Base-by-base conservation (phyloP, 2,888 invertebrate species). In the Agrotis ipsilon region DNA sequence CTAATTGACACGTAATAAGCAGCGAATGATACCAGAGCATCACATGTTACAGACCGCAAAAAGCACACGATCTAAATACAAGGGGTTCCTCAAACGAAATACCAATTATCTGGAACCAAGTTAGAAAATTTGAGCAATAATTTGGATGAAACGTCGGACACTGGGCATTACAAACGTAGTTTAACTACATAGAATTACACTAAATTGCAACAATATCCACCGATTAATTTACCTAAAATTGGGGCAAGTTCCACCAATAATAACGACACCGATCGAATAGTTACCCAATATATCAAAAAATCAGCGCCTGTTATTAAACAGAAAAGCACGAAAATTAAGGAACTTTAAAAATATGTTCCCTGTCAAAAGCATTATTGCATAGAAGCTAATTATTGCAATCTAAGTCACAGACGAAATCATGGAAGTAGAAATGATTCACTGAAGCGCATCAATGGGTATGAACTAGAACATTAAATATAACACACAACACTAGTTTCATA, bases 81-180 rank as follows among this genome's bases (percentile, higher is more conserved):
- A 60, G 3, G 68, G 75, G 68, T 78, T 80, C 70, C 39, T 39
- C 72, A 72, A 73, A 75, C 55, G 43, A 73, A 62, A 70, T 21
- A 66, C n/a, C 60, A 60, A 71, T 66, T 45, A 60, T 16, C 27
- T 58, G 48, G 72, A 76, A 75, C 71, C 71, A 48, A 54, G 67
- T 74, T 75, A 67, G 59, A 70, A 68, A 76, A 73, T 78, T 87
- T 88, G 88, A 89, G 89, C 88, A 86, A 87, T 57, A 72, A 74
- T 78, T 83, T 81, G 80, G 85, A 87, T 85, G 83, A 80, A 81
- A 78, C 71, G 62, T 76, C 80, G 76, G 76, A 87, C 86, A 89
- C 89, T 89, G 88, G 89, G 87, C 64, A 69, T 62, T 68, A 79
- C 63, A 75, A 73, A 78, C 67, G 88, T 84, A 89, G 88, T 88